Evolutionary conservation across 2,113 vertebrate genomes (phyloP), one percentile per base, ranked within the genome.

Genomic region (Oryzias melastigma): DNA sequence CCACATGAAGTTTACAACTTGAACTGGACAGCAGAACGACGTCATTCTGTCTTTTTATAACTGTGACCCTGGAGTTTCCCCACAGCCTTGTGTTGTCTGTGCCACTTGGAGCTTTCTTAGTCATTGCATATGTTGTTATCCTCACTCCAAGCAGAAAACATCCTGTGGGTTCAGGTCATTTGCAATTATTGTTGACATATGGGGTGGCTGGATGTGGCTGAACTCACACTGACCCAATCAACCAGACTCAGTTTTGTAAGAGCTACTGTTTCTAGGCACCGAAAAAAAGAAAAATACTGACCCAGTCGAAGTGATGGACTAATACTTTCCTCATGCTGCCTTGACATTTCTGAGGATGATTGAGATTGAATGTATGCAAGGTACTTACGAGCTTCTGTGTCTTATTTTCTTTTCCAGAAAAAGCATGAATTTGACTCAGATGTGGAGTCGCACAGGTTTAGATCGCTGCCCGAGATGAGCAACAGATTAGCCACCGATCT

Each of bases 21-120:
- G n/a, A 65, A 68, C 72, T 69, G 71, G 64, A 74, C 83, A 83
- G 73, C 43, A 42, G 71, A 61, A 75, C 81, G 85, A 87, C 88
- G 89, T 91, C 91, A 92, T 89, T 72, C 63, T 57, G 27, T 78
- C 84, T 92, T 91, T 90, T 91, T 90, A 90, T 90, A 91, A 87
- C 76, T 73, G 83, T 84, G 89, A 88, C 88, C 90, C 86, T 90
- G 92, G 91, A 92, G 90, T 93, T 93, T 92, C 92, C 91, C 91
- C 81, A 71, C 83, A 82, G 80, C 58, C 69, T 75, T 85, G 81
- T 85, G 88, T 90, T 90, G 90, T 90, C 89, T 88, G 63, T 87
- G 84, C 83, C 78, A 83, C 81, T 88, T 66, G 68, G 78, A 86
- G 85, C 75, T 77, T 83, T 87, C 87, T 92, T 92, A 91, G 88